Evolutionary conservation across 2,797 vertebrate species (phyloP).

Genomic region (Odontamblyopus rebecca): DNA sequence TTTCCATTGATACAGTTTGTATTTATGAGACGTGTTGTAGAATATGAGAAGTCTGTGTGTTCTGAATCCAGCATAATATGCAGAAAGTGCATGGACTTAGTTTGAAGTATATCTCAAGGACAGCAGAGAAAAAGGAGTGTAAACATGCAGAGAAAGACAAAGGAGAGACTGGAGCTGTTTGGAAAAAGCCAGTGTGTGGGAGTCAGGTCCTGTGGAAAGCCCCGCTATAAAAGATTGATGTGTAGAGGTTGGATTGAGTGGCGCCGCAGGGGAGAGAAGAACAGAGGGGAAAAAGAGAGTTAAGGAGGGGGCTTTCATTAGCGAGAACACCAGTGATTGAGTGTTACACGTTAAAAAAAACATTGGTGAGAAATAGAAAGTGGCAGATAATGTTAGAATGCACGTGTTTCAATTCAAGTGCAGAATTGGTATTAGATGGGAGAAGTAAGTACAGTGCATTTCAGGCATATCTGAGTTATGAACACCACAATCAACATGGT

Average conservation of each 20-base stretch:
- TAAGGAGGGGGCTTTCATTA: constrained; percentile 30
- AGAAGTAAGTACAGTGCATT: not conserved
- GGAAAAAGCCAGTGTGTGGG: constrained; percentile 16
- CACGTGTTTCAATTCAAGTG: not conserved
- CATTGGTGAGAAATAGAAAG: not conserved
- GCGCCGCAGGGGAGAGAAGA: constrained; percentile 21
- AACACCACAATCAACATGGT: not conserved
- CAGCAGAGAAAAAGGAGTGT: not conserved
- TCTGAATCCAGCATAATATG: not conserved
- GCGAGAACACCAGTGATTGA: constrained; percentile 22
- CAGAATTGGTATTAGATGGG: not conserved
- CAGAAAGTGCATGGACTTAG: not conserved
- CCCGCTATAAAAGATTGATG: constrained; percentile 46
- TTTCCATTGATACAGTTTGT: not conserved
- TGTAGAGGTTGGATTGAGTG: constrained; percentile 29
- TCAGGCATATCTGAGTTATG: not conserved
- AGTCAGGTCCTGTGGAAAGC: constrained; percentile 29
- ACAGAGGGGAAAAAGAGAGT: constrained; percentile 5
- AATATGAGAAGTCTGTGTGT: not conserved
- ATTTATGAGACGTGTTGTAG: not conserved
- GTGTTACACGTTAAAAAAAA: not conserved
- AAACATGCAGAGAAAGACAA: constrained; percentile 3
- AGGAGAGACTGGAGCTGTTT: constrained; percentile 1
- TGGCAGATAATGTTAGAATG: not conserved
- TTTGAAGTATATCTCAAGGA: not conserved